Percentiles rank a stretch among this genome's conserved stretches.
Evolutionary conservation across 2,113 vertebrate genomes (phyloP).

Genomic region (Elaphurus davidianus): DNA sequence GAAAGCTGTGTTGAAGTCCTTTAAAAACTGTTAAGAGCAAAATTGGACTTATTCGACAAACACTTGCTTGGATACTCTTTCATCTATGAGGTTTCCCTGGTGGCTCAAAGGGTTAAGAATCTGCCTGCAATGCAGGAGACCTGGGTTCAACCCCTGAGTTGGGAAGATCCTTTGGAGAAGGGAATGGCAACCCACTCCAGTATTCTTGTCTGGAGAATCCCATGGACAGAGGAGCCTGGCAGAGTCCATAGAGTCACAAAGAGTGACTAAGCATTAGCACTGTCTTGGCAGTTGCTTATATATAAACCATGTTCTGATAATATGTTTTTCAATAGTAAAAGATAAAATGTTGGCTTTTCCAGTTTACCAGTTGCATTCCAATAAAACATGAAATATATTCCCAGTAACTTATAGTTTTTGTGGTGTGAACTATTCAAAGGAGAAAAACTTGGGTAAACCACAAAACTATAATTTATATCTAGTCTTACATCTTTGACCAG

Average conservation of each 20-base stretch:
- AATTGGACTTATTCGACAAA: background rate
- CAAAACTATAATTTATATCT: background rate
- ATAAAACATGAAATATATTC: background rate
- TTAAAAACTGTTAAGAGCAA: background rate
- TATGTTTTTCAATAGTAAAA: background rate
- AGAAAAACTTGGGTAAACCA: background rate
- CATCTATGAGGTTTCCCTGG: background rate
- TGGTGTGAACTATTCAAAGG: conserved; percentile 48
- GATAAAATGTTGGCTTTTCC: conserved; percentile 2
- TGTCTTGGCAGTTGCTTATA: background rate
- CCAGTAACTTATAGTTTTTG: conserved; percentile 13
- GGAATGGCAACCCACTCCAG: background rate
- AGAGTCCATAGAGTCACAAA: background rate
- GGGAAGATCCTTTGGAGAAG: background rate
- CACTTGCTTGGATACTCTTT: background rate
- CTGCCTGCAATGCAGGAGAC: background rate
- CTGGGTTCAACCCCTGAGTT: background rate
- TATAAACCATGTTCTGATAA: background rate
- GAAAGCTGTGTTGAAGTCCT: background rate
- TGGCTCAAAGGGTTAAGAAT: background rate
- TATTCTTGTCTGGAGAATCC: background rate
- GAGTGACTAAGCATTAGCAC: background rate
- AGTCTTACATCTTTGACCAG: background rate
- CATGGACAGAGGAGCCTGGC: background rate
- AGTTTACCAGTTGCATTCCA: background rate